Base-by-base conservation (phyloP, 2,888 invertebrate genomes). In the Drosophila anomelani region DNA sequence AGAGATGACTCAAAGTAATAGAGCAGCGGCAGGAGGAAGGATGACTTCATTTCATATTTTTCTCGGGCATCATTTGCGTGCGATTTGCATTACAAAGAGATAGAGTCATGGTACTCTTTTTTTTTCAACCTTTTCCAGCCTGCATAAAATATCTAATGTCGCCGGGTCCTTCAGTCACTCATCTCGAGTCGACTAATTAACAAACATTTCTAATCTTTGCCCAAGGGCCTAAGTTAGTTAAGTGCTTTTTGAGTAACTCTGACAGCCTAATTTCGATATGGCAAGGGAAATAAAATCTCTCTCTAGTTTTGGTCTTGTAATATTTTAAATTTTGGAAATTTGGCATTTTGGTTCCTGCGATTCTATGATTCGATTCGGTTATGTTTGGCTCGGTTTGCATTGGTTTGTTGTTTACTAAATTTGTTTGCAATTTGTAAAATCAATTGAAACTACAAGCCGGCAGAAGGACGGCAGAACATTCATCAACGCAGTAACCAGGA, bases 11-110 rank as follows among this genome's bases (percentile, higher is more conserved):
- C 75, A 81, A 77, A 73, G 79, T 75, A 72, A 79, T 81, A 69
- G 79, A 70, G 43, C 56, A 20, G 69, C 20, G 8, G 26, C 26
- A 26, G 23, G 20, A 10, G 34, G 53, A 53, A 76, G 53, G 61
- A 78, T 76, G 73, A 69, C 72, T 84, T 81, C 79, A 87, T 85
- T 87, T 82, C 82, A 85, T 85, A 87, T 87, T 85, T 72, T 88
- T 76, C 81, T 73, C 80, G 76, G 75, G 81, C 76, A 80, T 81
- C 80, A 85, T 88, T 85, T 85, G 88, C 85, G 77, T 81, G 80
- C 72, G 76, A 85, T 86, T 86, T 86, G 77, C 85, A 86, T 88
- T 75, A 88, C 85, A 86, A 86, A 85, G 85, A 69, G 29, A 29
- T 6, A n/a, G 32, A 36, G 51, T 23, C 71, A 46, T 78, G 74